Percentiles rank a stretch among this genome's conserved stretches.
These are phyloP conservation scores for Epicampocera succincta DNA, from an alignment of 2,888 invertebrate species.

Conservation along the genomic window DNA sequence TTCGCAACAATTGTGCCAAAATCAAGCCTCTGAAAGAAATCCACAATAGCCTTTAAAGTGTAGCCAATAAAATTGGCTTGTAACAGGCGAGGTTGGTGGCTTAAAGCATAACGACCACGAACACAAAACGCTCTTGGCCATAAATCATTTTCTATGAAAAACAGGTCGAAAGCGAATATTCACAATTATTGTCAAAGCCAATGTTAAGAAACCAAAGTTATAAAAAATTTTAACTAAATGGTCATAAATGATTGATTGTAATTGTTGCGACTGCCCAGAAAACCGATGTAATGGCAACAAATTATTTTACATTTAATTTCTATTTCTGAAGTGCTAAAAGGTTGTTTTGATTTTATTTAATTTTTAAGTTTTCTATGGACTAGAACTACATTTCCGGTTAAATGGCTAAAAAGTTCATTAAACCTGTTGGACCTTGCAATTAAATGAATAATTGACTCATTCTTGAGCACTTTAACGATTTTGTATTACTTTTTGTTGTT, in stretches of 20 bases:
- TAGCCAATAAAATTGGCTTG: constrained; percentile 42
- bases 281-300: background rate
- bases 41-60: constrained; percentile 15
- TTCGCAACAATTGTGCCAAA: constrained; percentile 38
- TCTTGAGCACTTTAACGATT: background rate
- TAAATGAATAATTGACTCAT: constrained; percentile 1
- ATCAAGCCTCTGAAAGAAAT: background rate
- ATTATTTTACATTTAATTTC: constrained; percentile 4
- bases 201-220: constrained; percentile 40
- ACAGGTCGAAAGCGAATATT: constrained; percentile 18
- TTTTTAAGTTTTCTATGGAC: constrained; percentile 1
- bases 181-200: constrained; percentile 67
- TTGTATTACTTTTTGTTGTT: constrained; percentile 10
- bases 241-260: constrained; percentile 23
- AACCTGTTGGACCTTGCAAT: constrained; percentile 48
- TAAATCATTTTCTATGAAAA: constrained; percentile 36
- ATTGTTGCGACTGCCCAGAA: constrained; percentile 2
- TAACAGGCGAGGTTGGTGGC: constrained; percentile 18
- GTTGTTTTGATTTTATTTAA: constrained; percentile 6
- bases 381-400: constrained; percentile 53
- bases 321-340: background rate
- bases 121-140: constrained; percentile 1
- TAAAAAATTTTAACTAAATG: background rate
- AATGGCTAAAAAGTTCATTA: constrained; percentile 44
- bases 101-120: constrained; percentile 14